These are phyloP conservation scores for Acrobasis suavella DNA, from an alignment of 2,888 invertebrate species.

Conservation along the genomic window DNA sequence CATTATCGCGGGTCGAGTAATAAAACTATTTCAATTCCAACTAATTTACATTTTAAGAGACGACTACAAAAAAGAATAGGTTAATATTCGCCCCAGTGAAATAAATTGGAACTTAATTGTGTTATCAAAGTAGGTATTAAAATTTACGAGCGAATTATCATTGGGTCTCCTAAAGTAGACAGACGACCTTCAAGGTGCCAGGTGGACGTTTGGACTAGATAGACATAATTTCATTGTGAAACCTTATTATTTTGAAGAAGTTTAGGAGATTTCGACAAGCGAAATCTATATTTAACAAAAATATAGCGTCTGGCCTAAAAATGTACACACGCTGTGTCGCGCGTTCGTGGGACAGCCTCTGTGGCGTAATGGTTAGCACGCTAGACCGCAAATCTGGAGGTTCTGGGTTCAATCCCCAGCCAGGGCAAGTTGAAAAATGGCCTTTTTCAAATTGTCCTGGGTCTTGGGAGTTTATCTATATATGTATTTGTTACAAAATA, in stretches of 20 bases:
- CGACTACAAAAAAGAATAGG: not conserved
- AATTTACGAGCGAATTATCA: not conserved
- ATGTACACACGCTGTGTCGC: no score
- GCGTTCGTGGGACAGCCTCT: no score
- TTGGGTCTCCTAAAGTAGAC: not conserved
- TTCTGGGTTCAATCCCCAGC: no score
- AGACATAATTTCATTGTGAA: not conserved
- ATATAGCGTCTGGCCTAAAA: no score
- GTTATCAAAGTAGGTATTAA: not conserved
- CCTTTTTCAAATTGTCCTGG: no score
- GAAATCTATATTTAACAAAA: no score
- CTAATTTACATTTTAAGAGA: not conserved
- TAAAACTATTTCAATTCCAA: not conserved
- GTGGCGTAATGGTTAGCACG: no score
- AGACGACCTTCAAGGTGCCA: not conserved
- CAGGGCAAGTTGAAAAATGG: no score
- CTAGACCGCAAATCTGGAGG: no score
- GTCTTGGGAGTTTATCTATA: no score
- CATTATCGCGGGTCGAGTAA: not conserved
- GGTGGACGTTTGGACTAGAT: not conserved
- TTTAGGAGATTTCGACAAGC: no score
- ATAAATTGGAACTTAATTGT: conserved; percentile 1
- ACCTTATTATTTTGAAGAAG: not conserved
- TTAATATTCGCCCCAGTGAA: not conserved
- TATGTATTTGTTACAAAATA: no score